Conservation (phyloP, 1,140 invertebrate species). For the Drosophila miranda region DNA sequence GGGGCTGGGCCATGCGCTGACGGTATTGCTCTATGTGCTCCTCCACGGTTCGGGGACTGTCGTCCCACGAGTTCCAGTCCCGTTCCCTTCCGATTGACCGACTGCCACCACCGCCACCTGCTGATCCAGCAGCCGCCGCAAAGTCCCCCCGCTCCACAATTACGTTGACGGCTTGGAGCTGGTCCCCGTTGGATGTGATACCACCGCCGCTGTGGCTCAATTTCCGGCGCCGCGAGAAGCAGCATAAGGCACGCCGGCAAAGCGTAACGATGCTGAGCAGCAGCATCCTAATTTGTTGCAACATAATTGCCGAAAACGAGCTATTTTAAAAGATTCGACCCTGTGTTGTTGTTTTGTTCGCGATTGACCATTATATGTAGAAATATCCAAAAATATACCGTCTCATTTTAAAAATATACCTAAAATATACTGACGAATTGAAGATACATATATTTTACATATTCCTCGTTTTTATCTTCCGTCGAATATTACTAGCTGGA, state of each 20-base stretch:
- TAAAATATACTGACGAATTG: no score
- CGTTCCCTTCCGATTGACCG: constrained; percentile 43
- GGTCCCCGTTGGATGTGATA: constrained; percentile 23
- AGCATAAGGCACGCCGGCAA: constrained; percentile 76
- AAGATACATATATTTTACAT: no score
- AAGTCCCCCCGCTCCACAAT: constrained; percentile 52
- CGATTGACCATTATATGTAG: no score
- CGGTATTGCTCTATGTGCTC: constrained; percentile 82
- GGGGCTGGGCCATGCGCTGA: constrained; percentile 72
- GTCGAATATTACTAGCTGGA: no score
- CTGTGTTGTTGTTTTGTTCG: no score
- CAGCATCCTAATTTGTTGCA: constrained; percentile 77
- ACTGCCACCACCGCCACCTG: not conserved
- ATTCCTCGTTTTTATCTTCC: no score
- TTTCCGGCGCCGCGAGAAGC: constrained; percentile 75
- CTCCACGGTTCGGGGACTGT: constrained; percentile 76
- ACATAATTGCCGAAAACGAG: constrained; percentile 23
- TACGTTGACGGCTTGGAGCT: constrained; percentile 65
- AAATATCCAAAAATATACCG: no score
- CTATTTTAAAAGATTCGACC: no score
- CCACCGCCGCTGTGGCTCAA: constrained; percentile 47
- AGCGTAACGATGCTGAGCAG: constrained; percentile 70
- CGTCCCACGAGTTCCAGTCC: constrained; percentile 82
- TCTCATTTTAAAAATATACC: no score
- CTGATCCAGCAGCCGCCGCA: constrained; percentile 6